phyloP scores from a whole-genome alignment of 30 jellyfish, hydroid and myxozoan species.

The Turritopsis dohrnii region DNA sequence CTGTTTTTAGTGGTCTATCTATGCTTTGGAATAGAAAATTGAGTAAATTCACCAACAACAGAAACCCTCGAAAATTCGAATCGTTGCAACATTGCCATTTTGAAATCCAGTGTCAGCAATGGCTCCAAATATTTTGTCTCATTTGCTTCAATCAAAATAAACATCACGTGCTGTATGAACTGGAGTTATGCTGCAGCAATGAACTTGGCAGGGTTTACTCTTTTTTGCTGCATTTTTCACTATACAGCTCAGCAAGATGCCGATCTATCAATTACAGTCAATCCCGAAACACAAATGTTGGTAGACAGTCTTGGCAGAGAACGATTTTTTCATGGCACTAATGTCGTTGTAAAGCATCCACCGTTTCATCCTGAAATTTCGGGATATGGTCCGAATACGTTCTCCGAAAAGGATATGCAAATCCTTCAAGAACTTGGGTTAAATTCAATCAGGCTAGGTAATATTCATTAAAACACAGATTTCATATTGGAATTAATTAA shows the following conservation, averaged over 20 bases:
- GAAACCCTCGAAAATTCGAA: too few relatives aligned
- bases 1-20: too few relatives aligned
- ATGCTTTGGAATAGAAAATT: too few relatives aligned
- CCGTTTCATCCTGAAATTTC: slow-evolving; percentile 81
- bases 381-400: slow-evolving; percentile 60
- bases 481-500: too few relatives aligned
- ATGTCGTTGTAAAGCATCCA: slow-evolving; percentile 69
- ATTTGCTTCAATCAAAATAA: not conserved
- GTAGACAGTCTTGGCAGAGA: slow-evolving; percentile 81
- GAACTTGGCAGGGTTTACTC: not conserved
- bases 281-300: slow-evolving; percentile 71
- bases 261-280: slow-evolving; percentile 53
- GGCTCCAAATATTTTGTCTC: not conserved
- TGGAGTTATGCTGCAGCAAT: too few relatives aligned
- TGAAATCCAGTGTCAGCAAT: not conserved
- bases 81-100: not conserved
- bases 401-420: slow-evolving; percentile 79
- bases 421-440: slow-evolving; percentile 71
- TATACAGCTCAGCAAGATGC: slow-evolving; percentile 27
- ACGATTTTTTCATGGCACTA: slow-evolving; percentile 89
- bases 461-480: not conserved
- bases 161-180: not conserved
- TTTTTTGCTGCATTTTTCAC: not conserved
- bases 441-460: slow-evolving; percentile 77
- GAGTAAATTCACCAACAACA: too few relatives aligned